Conservation (phyloP, 2,113 vertebrate species). For the Daphoenositta chrysoptera region DNA sequence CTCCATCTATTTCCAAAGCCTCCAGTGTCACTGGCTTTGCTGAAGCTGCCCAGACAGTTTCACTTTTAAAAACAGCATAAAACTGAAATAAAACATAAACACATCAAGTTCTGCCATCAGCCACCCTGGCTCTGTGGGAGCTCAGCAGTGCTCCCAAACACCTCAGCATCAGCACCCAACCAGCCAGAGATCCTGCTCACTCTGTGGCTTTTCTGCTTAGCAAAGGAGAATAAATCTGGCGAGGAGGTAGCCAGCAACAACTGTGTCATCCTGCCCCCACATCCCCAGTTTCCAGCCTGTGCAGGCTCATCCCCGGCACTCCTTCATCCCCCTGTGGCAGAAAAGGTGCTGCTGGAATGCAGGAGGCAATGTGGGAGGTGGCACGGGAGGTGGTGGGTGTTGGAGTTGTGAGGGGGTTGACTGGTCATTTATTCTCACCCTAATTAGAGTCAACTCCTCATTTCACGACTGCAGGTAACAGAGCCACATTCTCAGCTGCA, state of each 20-base stretch:
- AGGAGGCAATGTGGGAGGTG: neutral
- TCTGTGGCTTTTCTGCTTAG: neutral
- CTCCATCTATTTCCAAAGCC: neutral
- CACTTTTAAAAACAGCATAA: neutral
- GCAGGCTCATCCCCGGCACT: neutral
- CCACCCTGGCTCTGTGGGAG: neutral
- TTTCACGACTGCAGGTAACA: neutral
- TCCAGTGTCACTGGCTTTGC: neutral
- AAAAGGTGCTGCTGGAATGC: neutral
- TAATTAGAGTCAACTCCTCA: neutral
- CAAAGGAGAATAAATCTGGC: neutral
- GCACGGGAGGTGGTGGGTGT: neutral
- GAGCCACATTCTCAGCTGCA: neutral
- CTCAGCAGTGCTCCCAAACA: neutral
- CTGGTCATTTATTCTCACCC: neutral
- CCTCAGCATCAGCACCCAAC: neutral
- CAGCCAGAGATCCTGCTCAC: neutral
- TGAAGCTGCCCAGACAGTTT: neutral
- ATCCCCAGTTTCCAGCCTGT: neutral
- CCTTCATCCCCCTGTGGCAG: neutral
- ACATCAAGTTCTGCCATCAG: neutral
- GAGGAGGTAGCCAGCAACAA: neutral
- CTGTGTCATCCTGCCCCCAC: neutral
- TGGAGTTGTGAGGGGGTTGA: neutral
- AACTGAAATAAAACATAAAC: neutral